Evolutionary conservation across 2,888 invertebrate species (phyloP).

Genomic region (Phaedon cochleariae): DNA sequence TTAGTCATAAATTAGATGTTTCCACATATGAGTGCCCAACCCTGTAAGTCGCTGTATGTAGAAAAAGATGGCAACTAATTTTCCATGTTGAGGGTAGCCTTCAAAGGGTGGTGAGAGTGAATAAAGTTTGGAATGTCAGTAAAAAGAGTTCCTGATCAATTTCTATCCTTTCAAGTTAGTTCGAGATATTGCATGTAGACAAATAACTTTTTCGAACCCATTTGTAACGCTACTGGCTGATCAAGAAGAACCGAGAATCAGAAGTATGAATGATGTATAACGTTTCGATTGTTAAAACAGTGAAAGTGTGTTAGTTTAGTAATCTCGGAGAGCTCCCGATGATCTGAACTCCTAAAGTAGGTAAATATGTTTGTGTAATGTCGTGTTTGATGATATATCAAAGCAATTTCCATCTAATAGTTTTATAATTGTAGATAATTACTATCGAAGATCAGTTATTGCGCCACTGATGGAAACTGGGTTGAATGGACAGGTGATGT

Average conservation of each 20-base stretch:
- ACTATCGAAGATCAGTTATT: constrained; percentile 11
- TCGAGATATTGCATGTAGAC: too few relatives aligned
- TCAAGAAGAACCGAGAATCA: not conserved
- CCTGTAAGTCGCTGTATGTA: too few relatives aligned
- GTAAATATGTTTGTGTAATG: constrained; percentile 46
- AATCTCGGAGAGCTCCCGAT: constrained; percentile 16
- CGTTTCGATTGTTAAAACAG: constrained; percentile 23
- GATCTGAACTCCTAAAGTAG: constrained; percentile 53
- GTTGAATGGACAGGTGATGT: not conserved
- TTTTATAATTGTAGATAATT: constrained; percentile 32
- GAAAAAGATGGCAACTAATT: too few relatives aligned
- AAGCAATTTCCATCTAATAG: constrained; percentile 32
- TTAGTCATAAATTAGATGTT: too few relatives aligned
- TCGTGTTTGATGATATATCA: constrained; percentile 35
- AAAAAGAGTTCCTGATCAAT: too few relatives aligned
- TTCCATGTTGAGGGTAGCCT: too few relatives aligned
- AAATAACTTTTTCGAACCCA: too few relatives aligned
- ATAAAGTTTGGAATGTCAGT: too few relatives aligned
- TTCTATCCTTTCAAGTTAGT: too few relatives aligned
- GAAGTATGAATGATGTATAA: constrained; percentile 8
- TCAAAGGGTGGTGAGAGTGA: too few relatives aligned
- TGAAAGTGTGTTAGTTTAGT: constrained; percentile 34
- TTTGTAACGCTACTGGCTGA: not conserved
- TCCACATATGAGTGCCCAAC: too few relatives aligned
- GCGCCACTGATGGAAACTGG: constrained; percentile 17